Percentiles rank a stretch among this genome's conserved stretches.
phyloP scores from a whole-genome alignment of 2,888 invertebrate genomes.

The Erynnis tages region DNA sequence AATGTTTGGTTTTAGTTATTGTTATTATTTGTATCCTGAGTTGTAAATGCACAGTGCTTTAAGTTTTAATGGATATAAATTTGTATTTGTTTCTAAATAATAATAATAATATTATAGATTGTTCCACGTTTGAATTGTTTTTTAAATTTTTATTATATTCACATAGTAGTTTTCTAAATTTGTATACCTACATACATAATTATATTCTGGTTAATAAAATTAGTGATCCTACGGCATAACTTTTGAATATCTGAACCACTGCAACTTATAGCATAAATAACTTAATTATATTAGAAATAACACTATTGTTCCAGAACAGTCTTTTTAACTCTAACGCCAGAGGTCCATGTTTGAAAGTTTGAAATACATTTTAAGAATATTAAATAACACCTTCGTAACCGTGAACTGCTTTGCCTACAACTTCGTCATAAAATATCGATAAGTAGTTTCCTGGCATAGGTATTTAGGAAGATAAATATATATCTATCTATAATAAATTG shows the following conservation, averaged over 20 bases:
- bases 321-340: constrained; percentile 2
- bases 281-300: not conserved
- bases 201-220: constrained; percentile 4
- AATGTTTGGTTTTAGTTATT: not conserved
- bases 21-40: not conserved
- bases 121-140: not conserved
- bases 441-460: too few relatives aligned
- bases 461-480: too few relatives aligned
- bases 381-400: too few relatives aligned
- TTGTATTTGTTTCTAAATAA: not conserved
- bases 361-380: too few relatives aligned
- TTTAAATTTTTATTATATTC: not conserved
- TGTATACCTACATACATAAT: constrained; percentile 4
- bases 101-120: not conserved
- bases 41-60: constrained; percentile 6
- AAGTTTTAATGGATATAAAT: constrained; percentile 4
- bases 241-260: constrained; percentile 4
- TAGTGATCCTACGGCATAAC: not conserved
- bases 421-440: too few relatives aligned
- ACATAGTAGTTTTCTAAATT: constrained; percentile 5
- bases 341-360: not conserved
- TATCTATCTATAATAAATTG: too few relatives aligned
- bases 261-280: constrained; percentile 1
- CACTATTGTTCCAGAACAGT: not conserved
- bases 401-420: too few relatives aligned